These are phyloP conservation scores for Corythaeola cristata DNA, from an alignment of 2,113 vertebrate species.

Conservation along the genomic window DNA sequence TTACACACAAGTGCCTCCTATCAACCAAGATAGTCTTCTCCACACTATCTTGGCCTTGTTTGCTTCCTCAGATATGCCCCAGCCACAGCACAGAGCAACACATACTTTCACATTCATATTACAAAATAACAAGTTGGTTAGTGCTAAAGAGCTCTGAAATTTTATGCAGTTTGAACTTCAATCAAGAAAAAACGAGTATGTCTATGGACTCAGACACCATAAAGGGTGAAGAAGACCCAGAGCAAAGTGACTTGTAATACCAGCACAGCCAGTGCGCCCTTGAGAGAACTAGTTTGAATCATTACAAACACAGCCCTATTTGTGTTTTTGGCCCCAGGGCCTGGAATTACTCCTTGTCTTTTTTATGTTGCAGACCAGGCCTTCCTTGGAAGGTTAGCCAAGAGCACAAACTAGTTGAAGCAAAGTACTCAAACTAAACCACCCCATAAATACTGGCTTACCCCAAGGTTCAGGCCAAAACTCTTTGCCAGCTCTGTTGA, in stretches of 20 bases:
- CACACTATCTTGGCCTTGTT: background rate
- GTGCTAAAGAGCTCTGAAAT: background rate
- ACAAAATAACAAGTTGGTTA: background rate
- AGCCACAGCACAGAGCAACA: background rate
- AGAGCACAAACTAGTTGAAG: background rate
- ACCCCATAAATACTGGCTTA: background rate
- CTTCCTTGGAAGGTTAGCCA: background rate
- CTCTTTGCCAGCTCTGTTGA: background rate
- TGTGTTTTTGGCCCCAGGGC: too few species aligned
- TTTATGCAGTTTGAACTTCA: background rate
- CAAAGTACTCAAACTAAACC: background rate
- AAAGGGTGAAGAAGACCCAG: background rate
- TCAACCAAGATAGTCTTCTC: background rate
- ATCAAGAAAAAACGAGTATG: background rate
- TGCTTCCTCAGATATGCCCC: background rate
- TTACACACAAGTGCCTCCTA: background rate
- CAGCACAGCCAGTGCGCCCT: background rate
- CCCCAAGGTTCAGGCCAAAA: background rate
- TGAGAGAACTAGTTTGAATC: background rate
- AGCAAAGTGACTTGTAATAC: background rate
- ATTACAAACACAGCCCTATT: background rate
- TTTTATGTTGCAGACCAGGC: background rate
- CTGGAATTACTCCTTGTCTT: background rate
- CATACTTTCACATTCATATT: background rate
- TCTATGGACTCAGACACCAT: too few species aligned